Evolutionary conservation across 1,140 invertebrate genomes (phyloP).

Genomic region (Lasaia peninsularis): DNA sequence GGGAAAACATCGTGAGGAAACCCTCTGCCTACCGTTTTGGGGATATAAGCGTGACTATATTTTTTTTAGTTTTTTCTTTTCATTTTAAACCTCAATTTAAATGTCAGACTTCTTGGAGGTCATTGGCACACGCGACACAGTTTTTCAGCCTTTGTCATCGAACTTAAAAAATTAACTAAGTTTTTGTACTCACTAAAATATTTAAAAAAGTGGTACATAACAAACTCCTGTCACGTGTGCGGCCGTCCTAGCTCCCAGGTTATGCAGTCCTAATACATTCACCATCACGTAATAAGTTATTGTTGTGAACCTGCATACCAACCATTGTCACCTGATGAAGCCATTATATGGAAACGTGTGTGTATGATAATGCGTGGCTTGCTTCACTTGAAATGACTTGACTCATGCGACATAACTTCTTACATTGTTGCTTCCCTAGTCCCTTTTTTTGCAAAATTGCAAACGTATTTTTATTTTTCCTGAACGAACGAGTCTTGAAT

Average conservation of each 20-base stretch:
- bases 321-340: conserved; percentile 19
- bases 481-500: too few relatives aligned
- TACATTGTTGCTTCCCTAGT: conserved; percentile 1
- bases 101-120: too few relatives aligned
- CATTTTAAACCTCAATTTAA: too few relatives aligned
- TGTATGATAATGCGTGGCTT: conserved; percentile 1
- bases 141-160: too few relatives aligned
- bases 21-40: too few relatives aligned
- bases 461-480: too few relatives aligned
- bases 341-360: conserved; percentile 2
- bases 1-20: too few relatives aligned
- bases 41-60: too few relatives aligned
- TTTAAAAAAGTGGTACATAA: not conserved
- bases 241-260: not conserved
- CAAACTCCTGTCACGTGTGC: not conserved
- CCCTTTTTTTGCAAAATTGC: not conserved
- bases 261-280: conserved; percentile 15
- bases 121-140: too few relatives aligned
- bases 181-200: too few relatives aligned
- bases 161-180: too few relatives aligned
- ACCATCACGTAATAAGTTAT: conserved; percentile 18
- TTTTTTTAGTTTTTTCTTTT: too few relatives aligned
- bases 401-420: not conserved
- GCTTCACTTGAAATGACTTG: not conserved
- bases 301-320: conserved; percentile 19